These are phyloP conservation scores for Scatophagus argus DNA, from an alignment of 2,113 vertebrate genomes.

Conservation along the genomic window DNA sequence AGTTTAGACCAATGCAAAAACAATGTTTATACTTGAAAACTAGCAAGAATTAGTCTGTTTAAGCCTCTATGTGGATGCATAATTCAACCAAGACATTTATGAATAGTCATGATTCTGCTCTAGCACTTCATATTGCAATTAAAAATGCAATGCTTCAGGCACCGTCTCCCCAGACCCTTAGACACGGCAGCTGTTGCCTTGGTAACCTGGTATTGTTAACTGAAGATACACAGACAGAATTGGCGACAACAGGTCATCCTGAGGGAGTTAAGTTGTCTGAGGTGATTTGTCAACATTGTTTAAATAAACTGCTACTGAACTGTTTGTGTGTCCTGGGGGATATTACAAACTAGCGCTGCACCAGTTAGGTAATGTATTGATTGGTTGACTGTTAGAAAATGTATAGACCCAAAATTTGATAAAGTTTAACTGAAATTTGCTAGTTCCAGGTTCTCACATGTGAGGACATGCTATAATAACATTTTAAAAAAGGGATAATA, in stretches of 20 bases:
- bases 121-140: neutral
- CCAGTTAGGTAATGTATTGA: neutral
- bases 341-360: neutral
- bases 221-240: neutral
- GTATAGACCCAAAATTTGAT: neutral
- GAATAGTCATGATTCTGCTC: constrained; percentile 8
- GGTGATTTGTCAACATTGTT: too few relatives aligned
- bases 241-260: neutral
- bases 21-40: neutral
- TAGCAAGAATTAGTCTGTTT: neutral
- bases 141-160: neutral
- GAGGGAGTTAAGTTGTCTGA: neutral
- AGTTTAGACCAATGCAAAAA: too few relatives aligned
- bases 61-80: neutral
- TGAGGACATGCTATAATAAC: neutral
- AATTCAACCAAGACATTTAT: neutral
- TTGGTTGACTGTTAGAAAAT: neutral
- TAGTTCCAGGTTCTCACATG: constrained; percentile 5
- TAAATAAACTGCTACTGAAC: neutral
- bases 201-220: constrained; percentile 1
- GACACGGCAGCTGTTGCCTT: neutral
- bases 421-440: neutral
- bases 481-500: neutral
- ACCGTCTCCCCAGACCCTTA: neutral
- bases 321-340: neutral